Evolutionary conservation across 2,888 invertebrate genomes (phyloP).

Genomic region (Pteria penguin): DNA sequence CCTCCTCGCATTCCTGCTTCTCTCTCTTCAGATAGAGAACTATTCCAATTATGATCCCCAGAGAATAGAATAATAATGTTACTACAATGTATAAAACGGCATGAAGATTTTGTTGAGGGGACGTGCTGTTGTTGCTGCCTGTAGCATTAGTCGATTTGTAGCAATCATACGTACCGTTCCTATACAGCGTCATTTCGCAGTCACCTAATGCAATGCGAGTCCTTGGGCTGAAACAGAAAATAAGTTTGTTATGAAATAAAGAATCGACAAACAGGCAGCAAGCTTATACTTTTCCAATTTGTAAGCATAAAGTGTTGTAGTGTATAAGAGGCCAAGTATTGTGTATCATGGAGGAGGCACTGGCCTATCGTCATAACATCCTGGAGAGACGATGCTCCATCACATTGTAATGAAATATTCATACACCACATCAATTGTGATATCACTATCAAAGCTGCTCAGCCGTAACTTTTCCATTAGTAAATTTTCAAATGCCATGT

Average conservation of each 20-base stretch:
- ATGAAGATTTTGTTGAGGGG: constrained; percentile 37
- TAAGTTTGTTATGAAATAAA: neutral
- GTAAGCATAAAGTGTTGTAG: too few relatives aligned
- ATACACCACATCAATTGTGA: too few relatives aligned
- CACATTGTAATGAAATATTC: too few relatives aligned
- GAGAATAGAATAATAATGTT: constrained; percentile 71
- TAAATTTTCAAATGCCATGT: too few relatives aligned
- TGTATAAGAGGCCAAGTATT: too few relatives aligned
- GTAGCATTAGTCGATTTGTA: constrained; percentile 13
- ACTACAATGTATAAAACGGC: constrained; percentile 77
- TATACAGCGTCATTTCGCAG: constrained; percentile 4
- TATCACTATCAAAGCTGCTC: too few relatives aligned
- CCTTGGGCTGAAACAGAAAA: constrained; percentile 16
- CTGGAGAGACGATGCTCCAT: too few relatives aligned
- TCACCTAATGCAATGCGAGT: neutral
- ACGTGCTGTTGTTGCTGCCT: neutral
- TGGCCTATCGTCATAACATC: too few relatives aligned
- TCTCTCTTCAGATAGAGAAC: constrained; percentile 71
- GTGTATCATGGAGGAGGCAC: too few relatives aligned
- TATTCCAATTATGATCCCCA: constrained; percentile 72
- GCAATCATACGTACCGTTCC: constrained; percentile 6
- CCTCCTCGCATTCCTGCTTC: constrained; percentile 75
- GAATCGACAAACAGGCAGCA: too few relatives aligned
- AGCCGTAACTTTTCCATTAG: too few relatives aligned
- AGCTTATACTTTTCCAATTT: too few relatives aligned